A percentile compares a stretch with the other conserved stretches of the same genome.
Conservation (phyloP, 2,113 vertebrate species). For the Glaucidium brasilianum region DNA sequence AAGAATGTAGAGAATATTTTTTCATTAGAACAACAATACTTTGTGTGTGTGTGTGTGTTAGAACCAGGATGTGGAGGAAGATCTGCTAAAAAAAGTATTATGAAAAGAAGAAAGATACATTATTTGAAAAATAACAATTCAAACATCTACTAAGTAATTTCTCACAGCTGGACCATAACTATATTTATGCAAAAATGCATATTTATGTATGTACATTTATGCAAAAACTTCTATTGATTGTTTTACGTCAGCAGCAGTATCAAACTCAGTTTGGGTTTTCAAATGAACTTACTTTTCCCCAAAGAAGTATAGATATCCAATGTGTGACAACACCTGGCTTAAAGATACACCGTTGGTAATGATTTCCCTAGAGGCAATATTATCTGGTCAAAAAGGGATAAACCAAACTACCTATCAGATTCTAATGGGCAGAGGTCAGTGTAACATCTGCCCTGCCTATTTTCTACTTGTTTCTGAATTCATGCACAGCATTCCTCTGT, state of each 20-base stretch:
- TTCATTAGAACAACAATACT: neutral
- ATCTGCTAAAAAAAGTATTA: neutral
- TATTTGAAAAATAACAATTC: neutral
- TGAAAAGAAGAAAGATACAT: neutral
- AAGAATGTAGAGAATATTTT: neutral
- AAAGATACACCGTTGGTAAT: neutral
- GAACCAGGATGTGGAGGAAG: neutral
- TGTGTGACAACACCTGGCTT: neutral
- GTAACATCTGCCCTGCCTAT: neutral
- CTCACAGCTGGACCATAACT: neutral
- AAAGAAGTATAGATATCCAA: neutral
- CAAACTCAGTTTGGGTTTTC: neutral
- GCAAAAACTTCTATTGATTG: neutral
- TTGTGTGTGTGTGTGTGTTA: too few species aligned
- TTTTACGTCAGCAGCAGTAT: neutral
- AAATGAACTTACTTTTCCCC: fast-evolving
- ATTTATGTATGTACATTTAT: neutral
- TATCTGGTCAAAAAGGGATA: neutral
- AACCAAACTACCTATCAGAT: neutral
- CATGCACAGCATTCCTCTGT: neutral
- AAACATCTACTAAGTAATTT: neutral
- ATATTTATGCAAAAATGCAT: neutral
- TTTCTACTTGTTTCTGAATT: conserved; percentile 13
- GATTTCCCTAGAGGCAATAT: neutral
- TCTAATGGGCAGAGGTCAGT: neutral